Conservation (phyloP, 2,113 vertebrate genomes). For the Triplophysa siluroides region DNA sequence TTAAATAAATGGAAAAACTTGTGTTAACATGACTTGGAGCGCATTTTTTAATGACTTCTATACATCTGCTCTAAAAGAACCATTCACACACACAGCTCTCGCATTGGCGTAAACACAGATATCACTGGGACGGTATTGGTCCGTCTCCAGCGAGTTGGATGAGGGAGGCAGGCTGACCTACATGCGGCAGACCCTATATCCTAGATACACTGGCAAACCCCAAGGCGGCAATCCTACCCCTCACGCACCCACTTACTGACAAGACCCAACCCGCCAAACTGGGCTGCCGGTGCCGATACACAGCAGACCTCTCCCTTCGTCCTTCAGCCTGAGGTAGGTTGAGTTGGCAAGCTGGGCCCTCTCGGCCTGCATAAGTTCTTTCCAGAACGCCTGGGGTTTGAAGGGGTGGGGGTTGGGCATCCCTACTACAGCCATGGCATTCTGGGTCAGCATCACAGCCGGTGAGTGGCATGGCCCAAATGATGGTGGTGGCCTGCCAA, state of each 20-base stretch:
- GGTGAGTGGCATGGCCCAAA: slow-evolving; percentile 18
- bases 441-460: slow-evolving; percentile 30
- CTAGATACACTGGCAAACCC: slow-evolving; percentile 66
- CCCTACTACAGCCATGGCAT: slow-evolving; percentile 5
- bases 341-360: slow-evolving; percentile 17
- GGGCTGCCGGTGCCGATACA: slow-evolving; percentile 57
- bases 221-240: slow-evolving; percentile 61
- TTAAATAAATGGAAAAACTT: no score
- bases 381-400: slow-evolving; percentile 36
- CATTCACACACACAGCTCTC: no score
- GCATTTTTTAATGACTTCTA: not conserved
- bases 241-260: slow-evolving; percentile 51
- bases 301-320: slow-evolving; percentile 25
- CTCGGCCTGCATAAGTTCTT: slow-evolving; percentile 27
- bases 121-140: slow-evolving; percentile 21
- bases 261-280: slow-evolving; percentile 55
- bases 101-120: not conserved
- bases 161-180: slow-evolving; percentile 69
- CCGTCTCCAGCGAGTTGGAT: slow-evolving; percentile 19
- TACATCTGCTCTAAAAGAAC: not conserved
- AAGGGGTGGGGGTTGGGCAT: slow-evolving; percentile 37
- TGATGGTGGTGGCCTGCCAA: slow-evolving; percentile 33
- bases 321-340: slow-evolving; percentile 18
- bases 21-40: no score
- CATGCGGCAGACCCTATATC: slow-evolving; percentile 68